phyloP scores from a whole-genome alignment of 1,140 invertebrate species.

The Aplysia californica region DNA sequence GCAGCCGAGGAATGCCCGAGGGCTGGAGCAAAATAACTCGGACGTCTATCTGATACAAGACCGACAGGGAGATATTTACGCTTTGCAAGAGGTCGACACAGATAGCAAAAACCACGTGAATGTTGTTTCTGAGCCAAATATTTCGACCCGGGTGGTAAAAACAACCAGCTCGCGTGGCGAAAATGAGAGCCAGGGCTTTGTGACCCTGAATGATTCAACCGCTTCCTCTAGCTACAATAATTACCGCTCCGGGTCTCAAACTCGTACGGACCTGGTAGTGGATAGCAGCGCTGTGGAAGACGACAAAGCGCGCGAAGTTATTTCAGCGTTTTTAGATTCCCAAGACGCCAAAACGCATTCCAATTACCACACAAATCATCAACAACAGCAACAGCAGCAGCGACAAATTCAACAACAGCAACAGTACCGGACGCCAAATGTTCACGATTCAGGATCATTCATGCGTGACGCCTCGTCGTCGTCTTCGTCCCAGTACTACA shows the following conservation, averaged over 20 bases:
- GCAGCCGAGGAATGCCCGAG: not conserved
- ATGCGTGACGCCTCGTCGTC: too few relatives aligned
- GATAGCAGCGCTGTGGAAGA: constrained; percentile 13
- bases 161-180: not conserved
- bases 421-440: too few relatives aligned
- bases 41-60: constrained; percentile 23
- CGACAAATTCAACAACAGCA: too few relatives aligned
- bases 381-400: too few relatives aligned
- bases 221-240: not conserved
- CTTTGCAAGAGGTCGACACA: constrained; percentile 22
- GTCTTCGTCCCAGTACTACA: not conserved
- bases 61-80: constrained; percentile 16
- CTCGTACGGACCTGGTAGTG: not conserved
- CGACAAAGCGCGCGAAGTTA: constrained; percentile 21
- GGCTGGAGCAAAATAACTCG: not conserved
- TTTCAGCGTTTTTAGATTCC: constrained; percentile 13
- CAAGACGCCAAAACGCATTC: too few relatives aligned
- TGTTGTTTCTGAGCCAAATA: not conserved
- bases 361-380: too few relatives aligned
- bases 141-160: not conserved
- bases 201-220: not conserved
- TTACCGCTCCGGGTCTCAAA: not conserved
- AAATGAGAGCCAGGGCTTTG: not conserved
- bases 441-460: too few relatives aligned
- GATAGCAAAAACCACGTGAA: not conserved